Evolutionary conservation across 2,797 vertebrate species (phyloP).

Genomic region (Pseudochirops corinnae): DNA sequence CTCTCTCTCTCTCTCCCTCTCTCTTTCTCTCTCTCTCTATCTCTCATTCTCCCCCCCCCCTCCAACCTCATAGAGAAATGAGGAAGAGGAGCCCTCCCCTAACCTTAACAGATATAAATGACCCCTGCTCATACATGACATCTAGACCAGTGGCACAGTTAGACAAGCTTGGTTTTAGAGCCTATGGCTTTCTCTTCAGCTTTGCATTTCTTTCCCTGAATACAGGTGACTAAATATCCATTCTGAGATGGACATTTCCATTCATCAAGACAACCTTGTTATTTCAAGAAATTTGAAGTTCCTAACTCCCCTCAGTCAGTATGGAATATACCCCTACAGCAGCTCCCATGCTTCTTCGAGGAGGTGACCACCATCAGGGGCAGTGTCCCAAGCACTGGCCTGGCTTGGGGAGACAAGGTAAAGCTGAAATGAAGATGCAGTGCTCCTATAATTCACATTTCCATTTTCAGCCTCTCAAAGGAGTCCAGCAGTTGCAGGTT

Average conservation of each 20-base stretch:
- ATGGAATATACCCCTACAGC: background rate
- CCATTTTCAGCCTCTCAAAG: background rate
- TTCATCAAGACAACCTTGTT: background rate
- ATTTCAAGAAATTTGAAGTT: background rate
- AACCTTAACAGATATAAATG: no score
- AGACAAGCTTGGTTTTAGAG: background rate
- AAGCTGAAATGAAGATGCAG: background rate
- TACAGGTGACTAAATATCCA: background rate
- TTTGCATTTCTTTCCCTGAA: background rate
- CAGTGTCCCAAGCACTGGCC: background rate
- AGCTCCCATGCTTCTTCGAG: background rate
- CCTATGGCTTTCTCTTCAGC: background rate
- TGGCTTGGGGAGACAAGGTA: background rate
- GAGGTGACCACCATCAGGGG: background rate
- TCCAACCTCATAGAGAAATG: background rate
- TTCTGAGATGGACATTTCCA: background rate
- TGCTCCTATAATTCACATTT: background rate
- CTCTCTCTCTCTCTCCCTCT: background rate
- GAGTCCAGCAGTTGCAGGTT: background rate
- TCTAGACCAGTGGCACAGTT: background rate
- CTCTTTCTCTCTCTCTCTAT: background rate
- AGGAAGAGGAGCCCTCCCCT: background rate
- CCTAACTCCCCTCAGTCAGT: background rate
- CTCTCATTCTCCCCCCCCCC: background rate
- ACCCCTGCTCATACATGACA: background rate